phyloP scores from a whole-genome alignment of 2,113 vertebrate species.

The Pollachius pollachius region DNA sequence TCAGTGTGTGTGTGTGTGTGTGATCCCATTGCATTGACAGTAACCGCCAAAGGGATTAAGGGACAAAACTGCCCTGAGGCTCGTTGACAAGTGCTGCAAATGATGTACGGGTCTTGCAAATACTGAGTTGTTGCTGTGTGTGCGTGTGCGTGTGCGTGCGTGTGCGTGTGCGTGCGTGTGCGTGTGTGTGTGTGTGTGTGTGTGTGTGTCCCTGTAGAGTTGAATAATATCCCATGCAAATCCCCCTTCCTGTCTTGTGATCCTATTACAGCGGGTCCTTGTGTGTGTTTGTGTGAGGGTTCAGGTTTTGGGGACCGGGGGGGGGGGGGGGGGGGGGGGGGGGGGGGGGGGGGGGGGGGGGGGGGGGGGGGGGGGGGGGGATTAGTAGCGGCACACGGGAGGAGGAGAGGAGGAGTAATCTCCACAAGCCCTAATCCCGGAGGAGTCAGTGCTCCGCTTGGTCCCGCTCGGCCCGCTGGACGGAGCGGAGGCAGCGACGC shows the following conservation, averaged over 20 bases:
- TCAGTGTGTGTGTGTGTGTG: neutral
- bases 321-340: slow-evolving; percentile 50
- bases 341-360: slow-evolving; percentile 46
- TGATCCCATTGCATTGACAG: neutral
- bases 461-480: slow-evolving; percentile 23
- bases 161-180: neutral
- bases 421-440: slow-evolving; percentile 46
- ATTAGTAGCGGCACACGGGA: slow-evolving; percentile 61
- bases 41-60: too few relatives aligned
- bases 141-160: slow-evolving; percentile 14
- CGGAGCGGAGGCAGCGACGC: slow-evolving; percentile 29
- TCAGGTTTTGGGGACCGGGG: slow-evolving; percentile 39
- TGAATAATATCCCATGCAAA: slow-evolving; percentile 19
- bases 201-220: neutral
- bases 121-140: neutral
- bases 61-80: too few relatives aligned
- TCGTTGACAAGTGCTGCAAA: neutral
- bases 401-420: slow-evolving; percentile 63
- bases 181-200: neutral
- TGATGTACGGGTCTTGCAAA: too few relatives aligned
- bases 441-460: slow-evolving; percentile 28
- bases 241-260: slow-evolving; percentile 51
- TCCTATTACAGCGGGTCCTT: slow-evolving; percentile 54
- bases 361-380: slow-evolving; percentile 48
- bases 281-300: slow-evolving; percentile 23